Conservation (phyloP, 2,113 vertebrate species). For the Amphiprion ocellaris region DNA sequence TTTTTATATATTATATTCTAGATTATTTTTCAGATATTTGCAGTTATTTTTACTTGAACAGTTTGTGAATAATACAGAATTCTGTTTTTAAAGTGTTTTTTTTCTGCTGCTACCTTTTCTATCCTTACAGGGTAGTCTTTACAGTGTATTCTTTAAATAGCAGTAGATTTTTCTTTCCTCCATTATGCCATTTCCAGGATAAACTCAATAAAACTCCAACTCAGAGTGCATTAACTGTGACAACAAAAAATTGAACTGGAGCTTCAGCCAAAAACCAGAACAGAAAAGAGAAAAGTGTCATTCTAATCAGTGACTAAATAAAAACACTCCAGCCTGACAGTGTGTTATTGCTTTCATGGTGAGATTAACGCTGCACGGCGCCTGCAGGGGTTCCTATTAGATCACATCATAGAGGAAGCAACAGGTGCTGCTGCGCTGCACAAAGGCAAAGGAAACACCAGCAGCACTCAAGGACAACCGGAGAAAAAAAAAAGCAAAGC, state of each 20-base stretch:
- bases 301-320: neutral
- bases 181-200: neutral
- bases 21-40: too few relatives aligned
- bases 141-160: neutral
- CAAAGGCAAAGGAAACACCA: slow-evolving; percentile 71
- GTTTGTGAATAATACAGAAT: neutral
- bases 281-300: neutral
- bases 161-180: neutral
- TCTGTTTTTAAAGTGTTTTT: neutral
- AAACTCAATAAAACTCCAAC: neutral
- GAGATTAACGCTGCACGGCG: slow-evolving; percentile 38
- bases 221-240: neutral
- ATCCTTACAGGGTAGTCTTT: too few relatives aligned
- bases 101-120: too few relatives aligned
- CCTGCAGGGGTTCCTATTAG: slow-evolving; percentile 62
- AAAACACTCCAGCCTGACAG: slow-evolving; percentile 16
- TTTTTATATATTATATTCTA: too few relatives aligned
- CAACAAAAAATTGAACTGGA: neutral
- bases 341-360: slow-evolving; percentile 54
- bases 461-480: slow-evolving; percentile 59
- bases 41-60: too few relatives aligned
- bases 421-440: slow-evolving; percentile 72
- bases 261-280: neutral
- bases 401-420: slow-evolving; percentile 71
- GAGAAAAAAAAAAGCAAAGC: slow-evolving; percentile 27